Evolutionary conservation across 1,140 invertebrate species (phyloP), one percentile per base, ranked within the genome.

Genomic region (Tetramorium alpestre): DNA sequence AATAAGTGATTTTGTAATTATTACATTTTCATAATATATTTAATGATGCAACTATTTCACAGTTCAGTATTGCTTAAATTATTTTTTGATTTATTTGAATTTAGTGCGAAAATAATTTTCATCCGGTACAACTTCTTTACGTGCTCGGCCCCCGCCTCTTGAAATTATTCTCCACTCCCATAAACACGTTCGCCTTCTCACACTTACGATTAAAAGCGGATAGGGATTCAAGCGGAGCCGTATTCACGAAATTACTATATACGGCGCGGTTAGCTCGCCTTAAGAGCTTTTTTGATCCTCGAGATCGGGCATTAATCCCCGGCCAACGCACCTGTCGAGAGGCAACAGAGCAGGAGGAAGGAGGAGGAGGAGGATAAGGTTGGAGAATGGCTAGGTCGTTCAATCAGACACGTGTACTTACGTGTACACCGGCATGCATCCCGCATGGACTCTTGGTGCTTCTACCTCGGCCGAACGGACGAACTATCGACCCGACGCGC

Each of bases 241-340:
- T 58, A 51, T 62, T 62, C 44, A 44, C 56, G 56, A 89, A 89
- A 89, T 89, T 89, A 73, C 84, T 70, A 70, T 73, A 86, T 81
- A 69, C 70, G 60, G 54, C 51, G 78, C 72, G 73, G 54, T 69
- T 85, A 78, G 56, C 65, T 58, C 56, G 69, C 51, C 60, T 87
- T 89, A 87, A 89, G 76, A 72, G 69, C 82, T 38, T 77, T 73
- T 76, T 89, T 60, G 88, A 87, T 89, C 44, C 44, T 10, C 67
- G 44, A 38, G 56, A 90, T 77, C 64, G 75, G 41, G 72, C 89
- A 70, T 88, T 88, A 90, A 91, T 90, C 51, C 75, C 25, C 33
- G 62, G 22, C 64, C 81, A 87, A 80, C 67, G 67, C 90, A 91
- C 90, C 90, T 91, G 90, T 90, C 89, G 87, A 84, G 65, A 25